A percentile compares a stretch with the other conserved stretches of the same genome.
Conservation (phyloP, 2,113 vertebrate species). For the Merops nubicus region DNA sequence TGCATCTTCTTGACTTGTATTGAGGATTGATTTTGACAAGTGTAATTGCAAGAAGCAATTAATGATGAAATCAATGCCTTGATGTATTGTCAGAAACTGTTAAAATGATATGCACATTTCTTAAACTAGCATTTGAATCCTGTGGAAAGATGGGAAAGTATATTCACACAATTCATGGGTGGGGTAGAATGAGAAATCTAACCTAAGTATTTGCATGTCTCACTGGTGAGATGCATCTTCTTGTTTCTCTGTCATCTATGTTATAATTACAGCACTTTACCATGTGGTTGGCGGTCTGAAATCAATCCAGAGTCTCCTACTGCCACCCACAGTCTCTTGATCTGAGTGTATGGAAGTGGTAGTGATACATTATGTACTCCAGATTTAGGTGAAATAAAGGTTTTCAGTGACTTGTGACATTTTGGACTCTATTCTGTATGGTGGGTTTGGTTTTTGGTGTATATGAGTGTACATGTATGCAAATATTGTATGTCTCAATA, state of each 20-base stretch:
- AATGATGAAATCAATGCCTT: background rate
- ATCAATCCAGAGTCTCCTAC: background rate
- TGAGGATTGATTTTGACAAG: background rate
- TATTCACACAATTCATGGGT: background rate
- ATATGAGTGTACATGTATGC: accelerated
- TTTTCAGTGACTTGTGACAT: background rate
- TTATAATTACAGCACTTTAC: background rate
- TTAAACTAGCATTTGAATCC: background rate
- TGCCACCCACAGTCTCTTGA: background rate
- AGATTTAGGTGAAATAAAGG: background rate
- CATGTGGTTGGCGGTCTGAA: background rate
- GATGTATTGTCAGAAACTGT: background rate
- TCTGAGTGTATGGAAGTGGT: background rate
- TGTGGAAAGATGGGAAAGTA: background rate
- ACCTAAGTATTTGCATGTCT: background rate
- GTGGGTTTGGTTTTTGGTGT: background rate
- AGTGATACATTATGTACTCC: background rate
- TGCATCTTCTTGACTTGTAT: background rate
- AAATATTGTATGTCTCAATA: background rate
- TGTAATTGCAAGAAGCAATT: background rate
- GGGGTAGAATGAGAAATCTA: background rate
- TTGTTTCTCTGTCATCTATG: background rate
- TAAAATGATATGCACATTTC: background rate
- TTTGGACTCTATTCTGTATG: background rate
- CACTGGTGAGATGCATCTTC: background rate